Percentiles rank a stretch among this genome's conserved stretches.
Evolutionary conservation across 2,113 vertebrate species (phyloP).

Genomic region (Parotia lawesii): DNA sequence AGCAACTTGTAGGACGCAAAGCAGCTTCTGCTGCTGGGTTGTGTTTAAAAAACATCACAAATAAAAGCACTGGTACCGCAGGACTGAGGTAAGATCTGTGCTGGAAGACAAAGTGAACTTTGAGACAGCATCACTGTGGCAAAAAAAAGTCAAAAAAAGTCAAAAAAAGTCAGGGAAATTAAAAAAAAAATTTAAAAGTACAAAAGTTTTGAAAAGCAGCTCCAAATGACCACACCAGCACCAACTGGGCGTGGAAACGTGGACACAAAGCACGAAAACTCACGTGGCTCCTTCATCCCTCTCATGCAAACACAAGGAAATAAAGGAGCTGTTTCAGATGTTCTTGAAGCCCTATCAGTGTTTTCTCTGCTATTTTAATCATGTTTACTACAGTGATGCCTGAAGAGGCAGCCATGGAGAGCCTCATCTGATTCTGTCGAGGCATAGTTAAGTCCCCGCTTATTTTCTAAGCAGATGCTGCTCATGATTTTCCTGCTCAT

Average conservation of each 20-base stretch:
- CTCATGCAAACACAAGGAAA: not conserved
- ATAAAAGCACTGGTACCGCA: not conserved
- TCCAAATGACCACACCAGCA: not conserved
- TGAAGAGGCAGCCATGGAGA: not conserved
- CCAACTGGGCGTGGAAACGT: not conserved
- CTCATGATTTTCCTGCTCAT: constrained; percentile 35
- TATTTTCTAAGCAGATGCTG: constrained; percentile 58
- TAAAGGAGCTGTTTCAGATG: not conserved
- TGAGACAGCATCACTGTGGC: not conserved
- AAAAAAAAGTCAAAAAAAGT: not conserved
- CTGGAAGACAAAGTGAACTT: not conserved
- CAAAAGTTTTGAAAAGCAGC: not conserved
- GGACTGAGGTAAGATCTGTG: not conserved
- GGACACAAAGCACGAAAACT: not conserved
- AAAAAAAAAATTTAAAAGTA: not conserved
- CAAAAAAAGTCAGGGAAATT: not conserved
- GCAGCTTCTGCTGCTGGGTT: not conserved
- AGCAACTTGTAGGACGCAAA: not conserved
- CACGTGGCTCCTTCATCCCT: not conserved
- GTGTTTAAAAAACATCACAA: not conserved
- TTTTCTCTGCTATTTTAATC: not conserved
- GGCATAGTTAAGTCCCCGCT: not conserved
- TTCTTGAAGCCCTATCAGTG: not conserved
- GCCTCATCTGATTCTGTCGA: not conserved
- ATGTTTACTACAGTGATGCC: not conserved